A percentile compares a stretch with the other conserved stretches of the same genome.
These are phyloP conservation scores for Meiosimyza decipiens DNA, from an alignment of 2,888 invertebrate genomes.

Conservation along the genomic window DNA sequence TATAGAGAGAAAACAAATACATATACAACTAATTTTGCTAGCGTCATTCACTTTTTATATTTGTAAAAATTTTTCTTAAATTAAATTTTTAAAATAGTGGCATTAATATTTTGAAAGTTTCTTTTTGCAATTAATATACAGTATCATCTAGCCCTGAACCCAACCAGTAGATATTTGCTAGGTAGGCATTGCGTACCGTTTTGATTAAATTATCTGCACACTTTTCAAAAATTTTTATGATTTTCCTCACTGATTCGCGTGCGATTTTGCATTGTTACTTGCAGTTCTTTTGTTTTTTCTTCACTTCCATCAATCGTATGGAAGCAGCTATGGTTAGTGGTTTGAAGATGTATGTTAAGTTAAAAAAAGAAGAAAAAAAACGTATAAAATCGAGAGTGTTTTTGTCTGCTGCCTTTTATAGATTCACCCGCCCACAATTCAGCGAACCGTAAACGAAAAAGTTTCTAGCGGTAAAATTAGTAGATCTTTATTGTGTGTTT, in stretches of 20 bases:
- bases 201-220: constrained; percentile 11
- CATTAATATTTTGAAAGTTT: too few relatives aligned
- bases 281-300: not conserved
- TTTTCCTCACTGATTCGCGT: constrained; percentile 7
- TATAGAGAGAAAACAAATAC: too few relatives aligned
- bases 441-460: constrained; percentile 25
- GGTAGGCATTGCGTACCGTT: constrained; percentile 22
- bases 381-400: constrained; percentile 16
- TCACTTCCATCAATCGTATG: too few relatives aligned
- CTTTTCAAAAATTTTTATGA: not conserved
- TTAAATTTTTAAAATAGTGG: too few relatives aligned
- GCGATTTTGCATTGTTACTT: constrained; percentile 1
- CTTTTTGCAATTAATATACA: not conserved
- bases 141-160: constrained; percentile 24
- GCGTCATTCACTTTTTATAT: too few relatives aligned
- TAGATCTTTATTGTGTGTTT: not conserved
- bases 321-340: too few relatives aligned
- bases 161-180: constrained; percentile 8
- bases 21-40: too few relatives aligned
- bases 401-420: not conserved
- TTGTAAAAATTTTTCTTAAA: too few relatives aligned
- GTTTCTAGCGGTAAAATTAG: not conserved
- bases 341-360: not conserved
- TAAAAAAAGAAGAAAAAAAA: not conserved
- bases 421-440: not conserved